These are phyloP conservation scores for Tetramorium parvispinum DNA, from an alignment of 1,140 invertebrate species.

Conservation along the genomic window DNA sequence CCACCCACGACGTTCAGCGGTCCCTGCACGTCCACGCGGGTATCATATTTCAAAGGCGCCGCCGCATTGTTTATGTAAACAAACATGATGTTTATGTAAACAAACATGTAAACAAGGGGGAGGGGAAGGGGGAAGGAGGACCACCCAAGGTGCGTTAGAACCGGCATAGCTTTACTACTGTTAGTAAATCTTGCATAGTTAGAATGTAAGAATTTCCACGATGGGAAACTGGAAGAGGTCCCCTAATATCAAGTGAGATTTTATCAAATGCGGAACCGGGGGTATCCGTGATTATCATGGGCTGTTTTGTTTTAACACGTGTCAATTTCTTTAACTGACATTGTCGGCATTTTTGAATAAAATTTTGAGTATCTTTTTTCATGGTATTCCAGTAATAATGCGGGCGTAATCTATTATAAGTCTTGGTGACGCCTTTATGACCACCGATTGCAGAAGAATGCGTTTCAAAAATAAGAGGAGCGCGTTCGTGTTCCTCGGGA, in stretches of 20 bases:
- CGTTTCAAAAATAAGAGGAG: neutral
- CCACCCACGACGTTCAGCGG: no score
- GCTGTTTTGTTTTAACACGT: conserved; percentile 25
- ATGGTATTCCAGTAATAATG: neutral
- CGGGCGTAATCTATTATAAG: neutral
- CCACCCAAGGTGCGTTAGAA: no score
- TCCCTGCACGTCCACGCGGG: no score
- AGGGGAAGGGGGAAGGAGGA: no score
- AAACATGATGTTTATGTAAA: no score
- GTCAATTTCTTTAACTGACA: conserved; percentile 1
- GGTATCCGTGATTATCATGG: conserved; percentile 40
- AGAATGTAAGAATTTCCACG: conserved; percentile 24
- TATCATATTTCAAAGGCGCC: no score
- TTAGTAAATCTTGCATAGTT: conserved; percentile 67
- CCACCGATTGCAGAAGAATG: neutral
- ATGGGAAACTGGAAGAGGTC: conserved; percentile 12
- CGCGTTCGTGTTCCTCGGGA: neutral
- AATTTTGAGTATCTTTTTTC: neutral
- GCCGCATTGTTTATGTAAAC: no score
- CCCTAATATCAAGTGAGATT: conserved; percentile 54
- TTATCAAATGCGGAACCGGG: conserved; percentile 35
- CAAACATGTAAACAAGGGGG: no score
- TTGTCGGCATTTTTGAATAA: neutral
- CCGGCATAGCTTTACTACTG: no score
- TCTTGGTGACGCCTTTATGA: conserved; percentile 2